These are phyloP conservation scores for Phortica variegata DNA, from an alignment of 1,140 invertebrate species.

Conservation along the genomic window DNA sequence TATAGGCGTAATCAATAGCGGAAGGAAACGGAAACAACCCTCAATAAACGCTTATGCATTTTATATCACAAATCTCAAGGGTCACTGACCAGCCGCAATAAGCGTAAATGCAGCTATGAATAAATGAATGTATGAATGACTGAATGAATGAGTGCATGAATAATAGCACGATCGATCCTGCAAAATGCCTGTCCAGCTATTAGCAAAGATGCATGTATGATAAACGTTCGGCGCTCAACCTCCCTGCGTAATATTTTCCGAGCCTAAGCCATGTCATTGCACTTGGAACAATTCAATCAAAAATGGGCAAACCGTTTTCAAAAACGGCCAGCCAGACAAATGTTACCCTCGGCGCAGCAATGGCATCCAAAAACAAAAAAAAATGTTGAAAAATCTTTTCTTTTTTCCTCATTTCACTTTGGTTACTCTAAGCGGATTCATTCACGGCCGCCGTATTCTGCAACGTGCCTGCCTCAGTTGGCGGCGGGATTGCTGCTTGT, in stretches of 20 bases:
- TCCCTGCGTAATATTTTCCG: too few relatives aligned
- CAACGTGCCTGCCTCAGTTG: neutral
- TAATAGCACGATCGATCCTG: too few relatives aligned
- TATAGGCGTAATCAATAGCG: too few relatives aligned
- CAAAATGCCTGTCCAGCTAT: too few relatives aligned
- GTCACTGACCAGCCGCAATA: neutral
- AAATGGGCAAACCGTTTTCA: too few relatives aligned
- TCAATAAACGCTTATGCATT: too few relatives aligned
- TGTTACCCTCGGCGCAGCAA: constrained; percentile 16
- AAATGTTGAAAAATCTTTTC: constrained; percentile 5
- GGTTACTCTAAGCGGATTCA: constrained; percentile 8
- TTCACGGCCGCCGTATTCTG: neutral
- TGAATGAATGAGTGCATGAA: too few relatives aligned
- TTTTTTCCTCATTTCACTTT: constrained; percentile 12
- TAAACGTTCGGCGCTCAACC: too few relatives aligned
- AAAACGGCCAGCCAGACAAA: neutral
- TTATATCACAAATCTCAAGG: too few relatives aligned
- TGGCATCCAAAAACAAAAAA: neutral
- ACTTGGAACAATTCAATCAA: constrained; percentile 43
- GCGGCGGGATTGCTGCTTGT: neutral
- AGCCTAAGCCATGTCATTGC: too few relatives aligned
- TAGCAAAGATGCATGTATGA: too few relatives aligned
- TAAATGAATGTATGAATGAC: constrained; percentile 24
- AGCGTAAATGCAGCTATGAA: constrained; percentile 21
- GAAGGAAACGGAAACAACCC: too few relatives aligned